Conservation (phyloP, 92 coral and sea anemone genomes). For the Anthopleura xanthogrammica region DNA sequence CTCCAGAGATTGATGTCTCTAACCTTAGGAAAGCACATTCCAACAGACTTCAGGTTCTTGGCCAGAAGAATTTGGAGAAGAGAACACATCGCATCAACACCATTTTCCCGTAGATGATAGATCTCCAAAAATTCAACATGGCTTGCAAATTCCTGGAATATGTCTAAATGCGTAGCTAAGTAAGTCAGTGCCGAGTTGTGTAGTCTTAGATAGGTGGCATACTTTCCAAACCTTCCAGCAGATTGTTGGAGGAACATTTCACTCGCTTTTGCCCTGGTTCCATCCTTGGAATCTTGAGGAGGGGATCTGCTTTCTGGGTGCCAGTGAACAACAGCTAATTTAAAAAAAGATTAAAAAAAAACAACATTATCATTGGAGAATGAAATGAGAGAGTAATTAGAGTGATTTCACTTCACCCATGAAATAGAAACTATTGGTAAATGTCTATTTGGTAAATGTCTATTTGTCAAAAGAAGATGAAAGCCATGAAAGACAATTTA, state of each 20-base stretch:
- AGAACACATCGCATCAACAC: constrained; percentile 54
- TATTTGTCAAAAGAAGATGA: too few species aligned
- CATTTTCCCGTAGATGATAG: constrained; percentile 44
- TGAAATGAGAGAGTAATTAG: not conserved
- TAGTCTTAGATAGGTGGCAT: constrained; percentile 40
- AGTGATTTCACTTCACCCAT: too few species aligned
- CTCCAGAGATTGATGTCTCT: constrained; percentile 39
- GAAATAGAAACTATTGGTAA: too few species aligned
- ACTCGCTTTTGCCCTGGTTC: constrained; percentile 41
- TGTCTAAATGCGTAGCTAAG: constrained; percentile 35
- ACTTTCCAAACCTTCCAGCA: constrained; percentile 43
- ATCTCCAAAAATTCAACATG: constrained; percentile 47
- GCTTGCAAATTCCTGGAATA: constrained; percentile 51
- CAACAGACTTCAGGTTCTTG: constrained; percentile 51
- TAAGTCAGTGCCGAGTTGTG: constrained; percentile 52
- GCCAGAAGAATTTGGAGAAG: constrained; percentile 43
- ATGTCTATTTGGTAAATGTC: too few species aligned
- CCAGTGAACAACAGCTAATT: constrained; percentile 53
- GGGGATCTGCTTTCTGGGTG: constrained; percentile 46
- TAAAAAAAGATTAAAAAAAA: not conserved
- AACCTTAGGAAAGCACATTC: constrained; percentile 47
- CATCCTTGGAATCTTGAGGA: constrained; percentile 43
- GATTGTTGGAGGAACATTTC: constrained; percentile 44
- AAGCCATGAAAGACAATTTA: too few species aligned
- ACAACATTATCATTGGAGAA: not conserved